Conservation (phyloP, 2,888 invertebrate genomes). For the Liopterus haemorrhoidalis region DNA sequence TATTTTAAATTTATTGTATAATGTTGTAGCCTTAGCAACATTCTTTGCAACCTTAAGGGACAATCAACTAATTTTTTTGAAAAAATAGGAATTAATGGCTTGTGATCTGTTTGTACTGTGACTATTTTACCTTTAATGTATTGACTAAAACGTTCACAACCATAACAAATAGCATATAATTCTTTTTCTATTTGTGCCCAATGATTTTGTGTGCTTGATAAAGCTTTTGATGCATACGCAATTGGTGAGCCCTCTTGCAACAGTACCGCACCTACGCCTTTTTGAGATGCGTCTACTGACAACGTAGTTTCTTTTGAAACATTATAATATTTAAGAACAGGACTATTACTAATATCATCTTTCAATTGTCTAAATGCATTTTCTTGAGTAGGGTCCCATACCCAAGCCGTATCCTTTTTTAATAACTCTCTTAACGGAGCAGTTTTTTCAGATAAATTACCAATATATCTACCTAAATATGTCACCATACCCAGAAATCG, state of each 20-base stretch:
- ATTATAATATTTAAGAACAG: not conserved
- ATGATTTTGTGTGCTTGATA: conserved; percentile 28
- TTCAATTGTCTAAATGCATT: not conserved
- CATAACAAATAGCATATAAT: conserved; percentile 29
- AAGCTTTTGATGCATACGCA: conserved; percentile 33
- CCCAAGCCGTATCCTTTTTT: conserved; percentile 21
- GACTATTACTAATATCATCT: not conserved
- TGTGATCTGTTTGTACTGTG: conserved; percentile 33
- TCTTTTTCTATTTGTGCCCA: conserved; percentile 34
- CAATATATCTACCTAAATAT: conserved; percentile 30
- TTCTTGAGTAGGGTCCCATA: not conserved
- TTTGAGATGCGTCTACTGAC: conserved; percentile 28
- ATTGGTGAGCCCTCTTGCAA: conserved; percentile 33
- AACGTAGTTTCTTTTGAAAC: conserved; percentile 7
- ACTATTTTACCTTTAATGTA: conserved; percentile 30
- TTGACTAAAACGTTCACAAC: conserved; percentile 30
- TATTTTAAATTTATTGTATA: conserved; percentile 32
- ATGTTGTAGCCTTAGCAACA: conserved; percentile 30
- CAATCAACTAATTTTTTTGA: conserved; percentile 28
- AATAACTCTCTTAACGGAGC: conserved; percentile 25
- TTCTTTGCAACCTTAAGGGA: conserved; percentile 34
- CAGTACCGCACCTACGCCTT: conserved; percentile 28
- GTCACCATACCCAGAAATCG: conserved; percentile 30
- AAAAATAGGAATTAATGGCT: conserved; percentile 32
- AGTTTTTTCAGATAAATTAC: conserved; percentile 28